phyloP scores from a whole-genome alignment of 2,113 vertebrate genomes.

The Theristicus caerulescens region DNA sequence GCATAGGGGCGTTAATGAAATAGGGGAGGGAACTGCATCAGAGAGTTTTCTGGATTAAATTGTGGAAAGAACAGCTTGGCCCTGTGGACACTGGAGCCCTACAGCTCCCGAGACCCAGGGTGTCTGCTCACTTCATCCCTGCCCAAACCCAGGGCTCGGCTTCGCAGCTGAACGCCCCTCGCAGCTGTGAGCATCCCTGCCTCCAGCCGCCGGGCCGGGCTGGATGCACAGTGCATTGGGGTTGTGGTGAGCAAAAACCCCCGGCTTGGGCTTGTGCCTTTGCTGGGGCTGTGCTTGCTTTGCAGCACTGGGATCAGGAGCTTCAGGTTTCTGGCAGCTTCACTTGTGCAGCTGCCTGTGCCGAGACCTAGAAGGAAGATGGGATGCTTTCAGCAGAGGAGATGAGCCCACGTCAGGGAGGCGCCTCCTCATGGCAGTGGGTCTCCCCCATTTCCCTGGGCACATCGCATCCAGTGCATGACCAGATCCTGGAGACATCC shows the following conservation, averaged over 20 bases:
- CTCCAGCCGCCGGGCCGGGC: rapidly evolving
- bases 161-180: not conserved
- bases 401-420: rapidly evolving
- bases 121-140: not conserved
- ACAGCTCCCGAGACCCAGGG: not conserved
- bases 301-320: not conserved
- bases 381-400: not conserved
- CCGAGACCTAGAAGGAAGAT: not conserved
- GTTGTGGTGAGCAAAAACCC: not conserved
- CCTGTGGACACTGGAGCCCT: not conserved
- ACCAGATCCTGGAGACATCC: not conserved
- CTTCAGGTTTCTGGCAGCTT: not conserved
- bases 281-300: not conserved
- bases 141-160: not conserved
- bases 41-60: not conserved
- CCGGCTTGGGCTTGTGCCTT: not conserved
- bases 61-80: not conserved
- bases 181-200: not conserved
- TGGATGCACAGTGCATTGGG: rapidly evolving
- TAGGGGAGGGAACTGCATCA: not conserved
- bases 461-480: not conserved
- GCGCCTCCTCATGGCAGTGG: not conserved
- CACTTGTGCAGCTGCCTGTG: rapidly evolving
- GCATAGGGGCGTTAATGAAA: not conserved
- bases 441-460: not conserved